Percentiles rank a stretch among this genome's conserved stretches.
phyloP scores from a whole-genome alignment of 2,888 invertebrate genomes.

The Aricia artaxerxes region DNA sequence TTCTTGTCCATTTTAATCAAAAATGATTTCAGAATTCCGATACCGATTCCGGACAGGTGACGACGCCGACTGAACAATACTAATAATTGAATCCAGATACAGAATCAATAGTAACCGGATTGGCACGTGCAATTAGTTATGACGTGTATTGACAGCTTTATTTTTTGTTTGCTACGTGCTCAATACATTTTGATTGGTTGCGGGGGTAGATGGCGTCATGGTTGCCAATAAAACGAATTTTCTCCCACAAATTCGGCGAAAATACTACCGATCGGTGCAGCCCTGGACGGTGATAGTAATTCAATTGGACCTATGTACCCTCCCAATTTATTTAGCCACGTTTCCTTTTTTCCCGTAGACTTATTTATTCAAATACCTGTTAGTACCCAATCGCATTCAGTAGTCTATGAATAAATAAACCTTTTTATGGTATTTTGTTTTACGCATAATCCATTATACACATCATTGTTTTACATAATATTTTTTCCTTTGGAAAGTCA shows the following conservation, averaged over 20 bases:
- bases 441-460: neutral
- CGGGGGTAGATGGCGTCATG: conserved; percentile 1
- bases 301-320: conserved; percentile 23
- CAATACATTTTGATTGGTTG: conserved; percentile 22
- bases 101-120: conserved; percentile 26
- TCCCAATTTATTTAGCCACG: conserved; percentile 23
- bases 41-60: neutral
- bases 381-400: conserved; percentile 15
- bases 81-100: conserved; percentile 11
- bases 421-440: conserved; percentile 2
- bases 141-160: conserved; percentile 33
- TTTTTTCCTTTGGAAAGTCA: neutral
- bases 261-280: neutral
- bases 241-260: neutral
- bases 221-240: neutral
- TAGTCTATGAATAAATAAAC: conserved; percentile 25
- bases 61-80: neutral
- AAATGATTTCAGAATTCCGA: neutral
- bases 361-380: conserved; percentile 25
- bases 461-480: neutral
- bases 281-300: conserved; percentile 21
- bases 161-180: conserved; percentile 31
- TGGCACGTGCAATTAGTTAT: conserved; percentile 31
- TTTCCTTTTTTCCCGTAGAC: conserved; percentile 10
- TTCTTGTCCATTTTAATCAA: neutral